Base-by-base conservation (phyloP, 2,888 invertebrate species). In the Pegoplata infirma region DNA sequence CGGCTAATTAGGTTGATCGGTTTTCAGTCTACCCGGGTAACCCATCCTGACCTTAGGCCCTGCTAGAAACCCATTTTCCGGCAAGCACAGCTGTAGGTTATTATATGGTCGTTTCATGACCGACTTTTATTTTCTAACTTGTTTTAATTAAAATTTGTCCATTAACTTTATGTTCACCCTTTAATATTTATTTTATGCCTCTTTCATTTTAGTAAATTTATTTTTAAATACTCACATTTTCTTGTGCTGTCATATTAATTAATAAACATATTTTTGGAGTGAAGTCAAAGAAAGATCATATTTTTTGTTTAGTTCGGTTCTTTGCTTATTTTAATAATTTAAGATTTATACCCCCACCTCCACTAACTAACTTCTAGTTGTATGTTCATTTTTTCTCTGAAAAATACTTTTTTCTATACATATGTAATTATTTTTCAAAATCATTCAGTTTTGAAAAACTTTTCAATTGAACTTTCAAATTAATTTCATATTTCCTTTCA, bases 361-460 rank as follows among this genome's bases (percentile, higher is more conserved):
- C 36, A 63, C 49, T 6, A 7, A 49, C n/a, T n/a, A n/a, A n/a
- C n/a, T n/a, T n/a, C n/a, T n/a, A n/a, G 19, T 47, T 61, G 46
- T 59, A 19, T 12, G 1, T 61, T 17, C 17, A 10, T 49, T 32
- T 8, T 28, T 53, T 53, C 32, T 32, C n/a, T n/a, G 8, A 17
- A 10, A 25, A 49, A 23, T 25, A 7, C 0, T 23, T 5, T 12
- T 53, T 53, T 16, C 8, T 5, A 19, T n/a, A n/a, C n/a, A n/a
- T n/a, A n/a, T 47, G 6, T 23, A 44, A 21, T 23, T 25, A 6
- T 53, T 55, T 55, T 25, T 55, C 12, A 51, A 17, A 44, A 78
- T 68, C 66, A 72, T 17, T 72, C 19, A 56, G 67, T 55, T 67
- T 61, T 74, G 49, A 59, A 58, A 77, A 47, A 25, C 10, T 61